These are phyloP conservation scores for Leptothorax acervorum DNA, from an alignment of 2,888 invertebrate species.

Conservation along the genomic window DNA sequence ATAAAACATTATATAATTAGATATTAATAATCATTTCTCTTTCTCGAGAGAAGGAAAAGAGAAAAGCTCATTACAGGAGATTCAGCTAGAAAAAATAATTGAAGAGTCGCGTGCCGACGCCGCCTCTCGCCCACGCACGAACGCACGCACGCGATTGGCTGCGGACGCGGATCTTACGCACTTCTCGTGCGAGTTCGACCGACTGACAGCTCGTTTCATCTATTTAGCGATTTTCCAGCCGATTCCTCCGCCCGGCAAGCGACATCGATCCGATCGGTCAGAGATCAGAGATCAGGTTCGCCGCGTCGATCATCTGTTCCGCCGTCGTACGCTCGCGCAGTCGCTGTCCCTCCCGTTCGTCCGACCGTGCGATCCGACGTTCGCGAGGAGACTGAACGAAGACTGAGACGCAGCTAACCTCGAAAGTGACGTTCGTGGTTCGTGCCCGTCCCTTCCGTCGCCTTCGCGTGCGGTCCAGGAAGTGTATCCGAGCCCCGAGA, in stretches of 20 bases:
- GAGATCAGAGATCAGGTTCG: background rate
- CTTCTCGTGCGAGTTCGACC: background rate
- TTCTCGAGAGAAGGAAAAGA: background rate
- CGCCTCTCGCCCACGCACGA: background rate
- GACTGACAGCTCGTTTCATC: background rate
- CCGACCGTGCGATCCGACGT: background rate
- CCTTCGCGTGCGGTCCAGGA: background rate
- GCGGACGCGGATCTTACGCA: background rate
- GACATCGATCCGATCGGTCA: background rate
- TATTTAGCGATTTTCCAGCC: background rate
- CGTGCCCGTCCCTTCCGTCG: background rate
- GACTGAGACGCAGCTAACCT: conserved; percentile 41
- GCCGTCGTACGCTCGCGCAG: background rate
- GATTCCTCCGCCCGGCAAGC: background rate
- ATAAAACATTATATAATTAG: background rate
- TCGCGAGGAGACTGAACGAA: background rate
- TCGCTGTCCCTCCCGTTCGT: background rate
- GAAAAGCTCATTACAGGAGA: background rate
- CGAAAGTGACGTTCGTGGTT: conserved; percentile 3
- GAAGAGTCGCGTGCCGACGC: background rate
- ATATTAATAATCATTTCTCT: background rate
- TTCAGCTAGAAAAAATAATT: background rate
- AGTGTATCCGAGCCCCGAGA: too few relatives aligned
- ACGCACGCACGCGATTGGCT: background rate
- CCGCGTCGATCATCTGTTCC: background rate